These are phyloP conservation scores for Periphyllus acericola DNA, from an alignment of 2,888 invertebrate species.

Conservation along the genomic window DNA sequence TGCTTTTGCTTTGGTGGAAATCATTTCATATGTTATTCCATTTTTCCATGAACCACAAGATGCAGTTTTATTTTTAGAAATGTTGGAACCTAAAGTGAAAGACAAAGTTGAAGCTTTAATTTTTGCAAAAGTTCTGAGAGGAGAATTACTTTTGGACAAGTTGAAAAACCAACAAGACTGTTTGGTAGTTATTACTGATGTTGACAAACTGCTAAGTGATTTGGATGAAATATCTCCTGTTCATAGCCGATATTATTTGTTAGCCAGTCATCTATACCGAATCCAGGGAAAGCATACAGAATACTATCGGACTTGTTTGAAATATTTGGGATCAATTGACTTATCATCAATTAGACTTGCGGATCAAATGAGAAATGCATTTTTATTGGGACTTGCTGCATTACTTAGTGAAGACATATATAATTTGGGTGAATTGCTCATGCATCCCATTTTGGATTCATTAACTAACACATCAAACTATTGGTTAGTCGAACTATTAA, in stretches of 20 bases:
- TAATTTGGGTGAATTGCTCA: constrained; percentile 95
- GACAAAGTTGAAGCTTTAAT: constrained; percentile 86
- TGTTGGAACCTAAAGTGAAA: constrained; percentile 87
- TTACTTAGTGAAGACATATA: constrained; percentile 94
- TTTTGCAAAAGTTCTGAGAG: constrained; percentile 87
- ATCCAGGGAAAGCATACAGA: constrained; percentile 88
- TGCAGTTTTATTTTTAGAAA: constrained; percentile 87
- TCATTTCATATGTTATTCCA: constrained; percentile 79
- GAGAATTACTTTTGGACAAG: constrained; percentile 82
- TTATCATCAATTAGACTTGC: constrained; percentile 74
- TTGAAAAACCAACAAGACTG: constrained; percentile 81
- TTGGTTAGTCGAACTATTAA: constrained; percentile 88
- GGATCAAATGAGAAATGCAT: constrained; percentile 82
- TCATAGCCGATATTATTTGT: constrained; percentile 91
- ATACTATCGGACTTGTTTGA: constrained; percentile 94
- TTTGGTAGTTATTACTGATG: constrained; percentile 82
- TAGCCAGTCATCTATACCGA: constrained; percentile 92
- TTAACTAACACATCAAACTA: constrained; percentile 82
- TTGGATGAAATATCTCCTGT: constrained; percentile 93
- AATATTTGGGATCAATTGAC: constrained; percentile 81
- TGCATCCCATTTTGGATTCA: constrained; percentile 91
- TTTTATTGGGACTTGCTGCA: constrained; percentile 92
- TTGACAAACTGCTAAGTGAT: constrained; percentile 85
- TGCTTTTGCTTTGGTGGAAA: constrained; percentile 90
- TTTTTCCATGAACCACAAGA: constrained; percentile 84